A percentile compares a stretch with the other conserved stretches of the same genome.
Evolutionary conservation across 2,797 vertebrate species (phyloP).

Genomic region (Clamator glandarius): DNA sequence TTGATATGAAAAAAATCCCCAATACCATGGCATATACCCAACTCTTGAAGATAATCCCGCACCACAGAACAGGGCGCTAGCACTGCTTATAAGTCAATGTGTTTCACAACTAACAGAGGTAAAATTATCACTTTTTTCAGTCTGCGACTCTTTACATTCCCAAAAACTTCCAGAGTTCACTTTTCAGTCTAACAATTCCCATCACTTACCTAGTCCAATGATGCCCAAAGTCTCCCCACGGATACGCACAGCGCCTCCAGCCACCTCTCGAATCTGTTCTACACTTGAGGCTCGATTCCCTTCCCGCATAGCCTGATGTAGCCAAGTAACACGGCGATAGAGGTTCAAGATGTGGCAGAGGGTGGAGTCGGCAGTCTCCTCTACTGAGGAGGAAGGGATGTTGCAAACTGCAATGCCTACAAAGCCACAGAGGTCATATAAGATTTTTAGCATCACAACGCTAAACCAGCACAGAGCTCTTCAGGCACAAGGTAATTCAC

Average conservation of each 20-base stretch:
- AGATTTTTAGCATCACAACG: background rate
- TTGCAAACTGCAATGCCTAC: conserved; percentile 91
- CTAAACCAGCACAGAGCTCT: background rate
- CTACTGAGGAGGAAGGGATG: conserved; percentile 88
- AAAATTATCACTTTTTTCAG: background rate
- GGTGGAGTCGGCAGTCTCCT: conserved; percentile 90
- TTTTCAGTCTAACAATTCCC: background rate
- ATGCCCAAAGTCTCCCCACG: conserved; percentile 90
- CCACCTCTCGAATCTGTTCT: conserved; percentile 90
- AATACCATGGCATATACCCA: background rate
- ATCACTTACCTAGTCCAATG: conserved; percentile 87
- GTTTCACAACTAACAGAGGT: background rate
- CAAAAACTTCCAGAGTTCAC: background rate
- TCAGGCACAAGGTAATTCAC: background rate
- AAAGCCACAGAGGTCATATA: conserved; percentile 19
- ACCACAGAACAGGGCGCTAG: background rate
- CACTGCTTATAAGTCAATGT: background rate
- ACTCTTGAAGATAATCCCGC: background rate
- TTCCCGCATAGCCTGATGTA: conserved; percentile 89
- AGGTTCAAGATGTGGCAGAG: conserved; percentile 91
- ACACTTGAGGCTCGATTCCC: conserved; percentile 88
- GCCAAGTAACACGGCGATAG: conserved; percentile 90
- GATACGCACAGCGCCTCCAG: conserved; percentile 89
- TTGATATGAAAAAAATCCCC: background rate
- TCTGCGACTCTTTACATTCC: background rate